Conservation (phyloP, 2,113 vertebrate genomes). For the Oceanodroma tethys region DNA sequence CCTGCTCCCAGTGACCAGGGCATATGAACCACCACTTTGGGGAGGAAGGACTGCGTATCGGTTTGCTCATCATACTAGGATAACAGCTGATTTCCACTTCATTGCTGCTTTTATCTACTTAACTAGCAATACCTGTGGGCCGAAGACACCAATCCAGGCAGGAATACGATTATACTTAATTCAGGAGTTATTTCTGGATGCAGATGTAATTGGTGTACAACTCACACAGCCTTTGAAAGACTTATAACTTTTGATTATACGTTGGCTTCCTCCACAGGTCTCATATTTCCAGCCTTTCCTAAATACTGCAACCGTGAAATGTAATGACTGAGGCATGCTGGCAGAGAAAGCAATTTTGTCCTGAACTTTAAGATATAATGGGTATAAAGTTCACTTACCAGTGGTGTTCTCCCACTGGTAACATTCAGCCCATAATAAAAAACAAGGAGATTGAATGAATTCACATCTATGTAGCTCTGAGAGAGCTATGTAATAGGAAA, state of each 20-base stretch:
- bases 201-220: neutral
- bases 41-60: neutral
- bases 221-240: conserved; percentile 14
- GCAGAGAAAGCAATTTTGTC: neutral
- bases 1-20: neutral
- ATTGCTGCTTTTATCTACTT: conserved; percentile 1
- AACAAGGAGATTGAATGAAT: neutral
- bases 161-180: neutral
- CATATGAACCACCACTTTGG: neutral
- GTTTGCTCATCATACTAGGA: neutral
- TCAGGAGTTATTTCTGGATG: conserved; percentile 5
- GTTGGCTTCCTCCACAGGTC: neutral
- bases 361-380: neutral
- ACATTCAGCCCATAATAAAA: conserved; percentile 1
- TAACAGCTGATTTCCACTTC: neutral
- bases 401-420: neutral
- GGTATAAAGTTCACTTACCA: neutral
- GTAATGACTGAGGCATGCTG: neutral
- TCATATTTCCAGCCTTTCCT: conserved; percentile 11
- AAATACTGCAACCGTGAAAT: conserved; percentile 7
- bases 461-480: neutral
- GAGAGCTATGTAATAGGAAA: neutral
- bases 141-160: neutral
- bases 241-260: neutral
- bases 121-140: neutral